phyloP scores from a whole-genome alignment of 2,888 invertebrate species.

The Erebia aethiops region DNA sequence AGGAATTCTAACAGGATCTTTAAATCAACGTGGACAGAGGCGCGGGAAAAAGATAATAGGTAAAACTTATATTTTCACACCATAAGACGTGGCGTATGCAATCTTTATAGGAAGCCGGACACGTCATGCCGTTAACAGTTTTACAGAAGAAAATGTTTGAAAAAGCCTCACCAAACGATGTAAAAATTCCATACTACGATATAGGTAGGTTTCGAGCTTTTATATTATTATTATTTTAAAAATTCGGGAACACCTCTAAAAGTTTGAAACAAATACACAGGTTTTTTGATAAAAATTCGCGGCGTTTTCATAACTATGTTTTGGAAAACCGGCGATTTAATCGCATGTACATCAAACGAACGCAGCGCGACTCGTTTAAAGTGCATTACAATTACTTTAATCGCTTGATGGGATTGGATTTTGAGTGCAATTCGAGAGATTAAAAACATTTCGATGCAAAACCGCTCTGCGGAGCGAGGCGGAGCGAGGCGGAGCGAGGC shows the following conservation, averaged over 20 bases:
- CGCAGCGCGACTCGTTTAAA: conserved; percentile 13
- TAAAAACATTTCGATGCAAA: conserved; percentile 31
- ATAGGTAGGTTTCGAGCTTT: not conserved
- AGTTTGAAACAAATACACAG: not conserved
- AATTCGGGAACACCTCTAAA: not conserved
- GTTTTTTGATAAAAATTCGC: not conserved
- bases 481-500: no score
- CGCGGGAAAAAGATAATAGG: no score
- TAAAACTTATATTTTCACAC: no score
- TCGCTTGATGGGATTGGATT: conserved; percentile 34
- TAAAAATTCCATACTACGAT: no score
- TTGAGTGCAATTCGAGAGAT: conserved; percentile 33
- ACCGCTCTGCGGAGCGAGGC: conserved; percentile 15
- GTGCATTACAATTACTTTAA: conserved; percentile 28
- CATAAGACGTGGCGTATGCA: no score
- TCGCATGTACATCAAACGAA: conserved; percentile 10
- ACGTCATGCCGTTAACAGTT: no score
- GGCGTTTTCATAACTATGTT: not conserved
- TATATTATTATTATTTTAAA: not conserved
- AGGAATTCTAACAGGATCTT: no score
- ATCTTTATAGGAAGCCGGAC: no score
- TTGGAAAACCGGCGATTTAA: conserved; percentile 1
- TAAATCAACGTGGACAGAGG: no score
- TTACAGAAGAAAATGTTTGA: no score
- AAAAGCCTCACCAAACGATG: no score